Evolutionary conservation across 1,140 invertebrate genomes (phyloP).

Genomic region (Planococcus citri): DNA sequence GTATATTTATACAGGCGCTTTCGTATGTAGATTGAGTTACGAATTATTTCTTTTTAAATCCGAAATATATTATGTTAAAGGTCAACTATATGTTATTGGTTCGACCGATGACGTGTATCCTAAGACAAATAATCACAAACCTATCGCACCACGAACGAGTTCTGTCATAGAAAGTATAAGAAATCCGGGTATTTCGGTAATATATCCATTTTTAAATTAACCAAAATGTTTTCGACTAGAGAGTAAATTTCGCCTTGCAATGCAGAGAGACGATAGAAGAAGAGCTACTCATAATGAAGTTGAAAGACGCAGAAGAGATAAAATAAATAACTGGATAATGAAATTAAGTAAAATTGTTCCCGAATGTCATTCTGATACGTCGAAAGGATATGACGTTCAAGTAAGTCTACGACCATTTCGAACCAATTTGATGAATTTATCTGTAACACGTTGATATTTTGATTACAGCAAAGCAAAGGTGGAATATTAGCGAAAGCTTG

Average conservation of each 20-base stretch:
- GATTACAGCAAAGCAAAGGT: conserved; percentile 68
- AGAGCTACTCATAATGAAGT: conserved; percentile 46
- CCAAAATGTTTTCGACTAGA: no score
- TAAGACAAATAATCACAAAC: conserved; percentile 32
- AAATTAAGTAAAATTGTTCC: conserved; percentile 51
- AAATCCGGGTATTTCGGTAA: background rate
- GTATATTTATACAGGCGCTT: no score
- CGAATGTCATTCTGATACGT: conserved; percentile 37
- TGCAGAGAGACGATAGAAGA: conserved; percentile 38
- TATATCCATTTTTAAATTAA: background rate
- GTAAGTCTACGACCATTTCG: conserved; percentile 29
- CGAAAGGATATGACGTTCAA: conserved; percentile 42
- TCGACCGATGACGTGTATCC: conserved; percentile 43
- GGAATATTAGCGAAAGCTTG: conserved; percentile 91
- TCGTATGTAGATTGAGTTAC: background rate
- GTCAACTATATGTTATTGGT: conserved; percentile 49
- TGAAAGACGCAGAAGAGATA: conserved; percentile 45
- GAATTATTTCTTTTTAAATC: conserved; percentile 21
- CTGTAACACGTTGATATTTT: background rate
- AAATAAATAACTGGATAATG: conserved; percentile 63
- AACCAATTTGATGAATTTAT: conserved; percentile 17
- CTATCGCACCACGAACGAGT: conserved; percentile 33
- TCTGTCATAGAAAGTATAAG: conserved; percentile 5
- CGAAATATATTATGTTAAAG: conserved; percentile 28
- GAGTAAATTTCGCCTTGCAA: background rate